Base-by-base conservation (phyloP, 2,113 vertebrate genomes). In the Brevimyrus niger region DNA sequence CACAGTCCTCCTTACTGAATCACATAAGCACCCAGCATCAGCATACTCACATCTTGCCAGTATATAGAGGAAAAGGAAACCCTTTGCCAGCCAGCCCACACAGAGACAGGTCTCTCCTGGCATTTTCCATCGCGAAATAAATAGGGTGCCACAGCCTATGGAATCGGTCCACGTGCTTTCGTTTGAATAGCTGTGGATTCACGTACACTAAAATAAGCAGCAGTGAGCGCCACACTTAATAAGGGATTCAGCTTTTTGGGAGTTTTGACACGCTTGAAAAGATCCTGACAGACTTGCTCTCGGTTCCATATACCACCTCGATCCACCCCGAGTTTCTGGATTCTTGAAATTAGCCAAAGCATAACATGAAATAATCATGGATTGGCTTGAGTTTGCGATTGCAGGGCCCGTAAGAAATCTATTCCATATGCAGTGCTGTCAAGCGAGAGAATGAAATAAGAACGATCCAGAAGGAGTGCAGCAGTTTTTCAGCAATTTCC, bases 281-380 rank as follows among this genome's bases (percentile, higher is more conserved):
- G n/a, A 69, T 69, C 1, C n/a, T 69, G 61, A 69, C 27, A 10
- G 61, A 69, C 61, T 31, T 69, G 61, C n/a, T 69, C 35, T 35
- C 73, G 5, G 13, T 42, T 80, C 4, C 35, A 80, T 80, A 8
- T 42, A 19, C 73, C 73, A 42, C 73, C 17, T 80, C 73, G 42
- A 35, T 80, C 35, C 35, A 80, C 93, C 91, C 89, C 61, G 87
- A 92, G 83, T 76, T 89, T 92, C 89, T 86, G 92, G 89, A 61
- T 93, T 91, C 87, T 90, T 94, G 92, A 94, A 95, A 94, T 94
- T 93, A 93, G 90, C 90, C 92, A 92, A 93, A 90, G 86, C 90
- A 91, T 88, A 88, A 53, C 88, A 92, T 91, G 89, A 89, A 90
- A 87, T 90, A 82, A 84, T 92, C 90, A 89, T 11, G 83, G 69